phyloP scores from a whole-genome alignment of 2,888 invertebrate species.

The Ellobium chinense region DNA sequence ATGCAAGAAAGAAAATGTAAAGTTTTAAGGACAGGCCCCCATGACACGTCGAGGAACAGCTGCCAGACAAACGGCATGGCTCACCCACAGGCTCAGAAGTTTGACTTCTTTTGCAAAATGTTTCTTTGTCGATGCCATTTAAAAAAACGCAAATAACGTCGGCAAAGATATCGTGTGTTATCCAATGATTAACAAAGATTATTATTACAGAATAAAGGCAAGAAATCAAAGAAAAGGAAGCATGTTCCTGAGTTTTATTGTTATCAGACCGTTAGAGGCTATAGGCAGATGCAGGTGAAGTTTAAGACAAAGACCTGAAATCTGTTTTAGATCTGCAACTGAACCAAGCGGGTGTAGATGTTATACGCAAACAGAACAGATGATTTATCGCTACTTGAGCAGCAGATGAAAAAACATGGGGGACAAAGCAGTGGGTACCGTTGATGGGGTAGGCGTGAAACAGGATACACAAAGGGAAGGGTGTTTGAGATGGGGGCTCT shows the following conservation, averaged over 20 bases:
- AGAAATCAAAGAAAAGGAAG: conserved; percentile 62
- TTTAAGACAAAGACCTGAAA: conserved; percentile 64
- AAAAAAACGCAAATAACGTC: conserved; percentile 57
- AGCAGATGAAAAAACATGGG: conserved; percentile 64
- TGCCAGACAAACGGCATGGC: conserved; percentile 46
- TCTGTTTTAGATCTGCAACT: conserved; percentile 58
- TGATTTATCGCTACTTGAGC: conserved; percentile 75
- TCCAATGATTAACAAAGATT: conserved; percentile 72
- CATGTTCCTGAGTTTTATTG: conserved; percentile 48
- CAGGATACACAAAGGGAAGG: conserved; percentile 42
- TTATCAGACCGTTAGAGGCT: conserved; percentile 49
- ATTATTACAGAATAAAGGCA: conserved; percentile 74
- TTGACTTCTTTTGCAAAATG: conserved; percentile 44
- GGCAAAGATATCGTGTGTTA: conserved; percentile 67
- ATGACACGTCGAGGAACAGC: conserved; percentile 56
- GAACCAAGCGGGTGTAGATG: conserved; percentile 66
- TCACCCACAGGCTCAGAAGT: conserved; percentile 22
- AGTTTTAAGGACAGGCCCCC: conserved; percentile 54
- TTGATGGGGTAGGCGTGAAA: conserved; percentile 42
- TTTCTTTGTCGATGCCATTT: conserved; percentile 62
- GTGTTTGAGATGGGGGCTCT: conserved; percentile 37
- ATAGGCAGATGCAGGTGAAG: conserved; percentile 67
- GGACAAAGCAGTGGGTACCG: conserved; percentile 46
- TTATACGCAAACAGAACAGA: conserved; percentile 67
- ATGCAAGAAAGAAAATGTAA: conserved; percentile 43